Evolutionary conservation across 92 coral and sea anemone genomes (phyloP).

Genomic region (Anthopleura xanthogrammica): DNA sequence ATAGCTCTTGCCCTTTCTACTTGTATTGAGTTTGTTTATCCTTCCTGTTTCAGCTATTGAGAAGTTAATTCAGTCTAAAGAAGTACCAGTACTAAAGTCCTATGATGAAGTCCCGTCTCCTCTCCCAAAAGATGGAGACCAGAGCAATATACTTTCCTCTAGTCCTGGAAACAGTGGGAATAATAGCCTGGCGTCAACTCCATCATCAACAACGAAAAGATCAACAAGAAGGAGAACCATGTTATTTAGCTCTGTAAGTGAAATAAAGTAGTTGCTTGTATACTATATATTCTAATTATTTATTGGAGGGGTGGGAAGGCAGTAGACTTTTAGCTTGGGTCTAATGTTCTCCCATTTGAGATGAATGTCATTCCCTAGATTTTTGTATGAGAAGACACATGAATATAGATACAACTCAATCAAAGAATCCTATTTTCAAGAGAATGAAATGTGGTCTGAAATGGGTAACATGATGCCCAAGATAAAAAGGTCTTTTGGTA

Average conservation of each 20-base stretch:
- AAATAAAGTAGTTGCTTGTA: not conserved
- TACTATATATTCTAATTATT: too few relatives aligned
- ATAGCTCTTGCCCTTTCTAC: not conserved
- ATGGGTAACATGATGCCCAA: too few relatives aligned
- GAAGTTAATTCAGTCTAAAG: conserved; percentile 85
- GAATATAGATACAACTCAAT: too few relatives aligned
- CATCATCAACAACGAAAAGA: conserved; percentile 80
- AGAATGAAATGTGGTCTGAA: too few relatives aligned
- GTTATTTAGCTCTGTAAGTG: conserved; percentile 73
- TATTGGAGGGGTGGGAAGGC: too few relatives aligned
- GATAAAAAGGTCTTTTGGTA: too few relatives aligned
- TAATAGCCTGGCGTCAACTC: conserved; percentile 85
- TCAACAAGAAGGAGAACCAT: conserved; percentile 85
- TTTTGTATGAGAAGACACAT: too few relatives aligned
- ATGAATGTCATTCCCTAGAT: too few relatives aligned
- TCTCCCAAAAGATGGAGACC: conserved; percentile 65
- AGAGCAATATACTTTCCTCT: conserved; percentile 42
- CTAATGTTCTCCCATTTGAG: too few relatives aligned
- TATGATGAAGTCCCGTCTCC: conserved; percentile 90
- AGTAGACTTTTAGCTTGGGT: too few relatives aligned
- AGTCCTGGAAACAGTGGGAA: conserved; percentile 73
- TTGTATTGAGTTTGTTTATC: not conserved
- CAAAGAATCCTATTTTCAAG: too few relatives aligned
- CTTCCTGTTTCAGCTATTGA: conserved; percentile 70
- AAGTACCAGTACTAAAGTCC: conserved; percentile 86